These are phyloP conservation scores for Phymanthus crucifer DNA, from an alignment of 92 coral and sea anemone genomes.

Conservation along the genomic window DNA sequence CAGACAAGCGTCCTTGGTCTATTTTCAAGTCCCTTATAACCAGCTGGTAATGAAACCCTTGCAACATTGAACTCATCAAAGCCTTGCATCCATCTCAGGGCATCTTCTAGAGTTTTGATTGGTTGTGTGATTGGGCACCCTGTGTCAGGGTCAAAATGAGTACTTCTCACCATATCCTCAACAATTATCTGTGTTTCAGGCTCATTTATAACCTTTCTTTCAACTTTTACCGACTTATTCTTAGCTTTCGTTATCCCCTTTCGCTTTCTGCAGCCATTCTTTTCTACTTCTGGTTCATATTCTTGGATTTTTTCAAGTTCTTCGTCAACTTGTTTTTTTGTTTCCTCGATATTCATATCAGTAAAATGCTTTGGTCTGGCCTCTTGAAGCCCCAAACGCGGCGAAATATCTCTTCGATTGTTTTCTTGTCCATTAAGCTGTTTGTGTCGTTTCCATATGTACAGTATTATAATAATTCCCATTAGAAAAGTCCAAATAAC, in stretches of 20 bases:
- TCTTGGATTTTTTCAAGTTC: neutral
- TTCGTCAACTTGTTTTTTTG: neutral
- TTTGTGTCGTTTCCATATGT: constrained; percentile 71
- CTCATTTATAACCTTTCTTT: constrained; percentile 40
- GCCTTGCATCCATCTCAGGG: constrained; percentile 81
- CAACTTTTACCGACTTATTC: constrained; percentile 16
- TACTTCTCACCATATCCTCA: constrained; percentile 3
- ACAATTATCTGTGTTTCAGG: constrained; percentile 9
- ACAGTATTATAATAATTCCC: constrained; percentile 50
- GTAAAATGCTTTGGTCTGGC: constrained; percentile 63
- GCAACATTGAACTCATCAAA: constrained; percentile 88
- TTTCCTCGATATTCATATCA: constrained; percentile 16
- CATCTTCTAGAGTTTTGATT: constrained; percentile 73
- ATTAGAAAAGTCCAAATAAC: constrained; percentile 63
- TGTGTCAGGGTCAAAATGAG: constrained; percentile 58
- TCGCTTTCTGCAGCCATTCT: constrained; percentile 25
- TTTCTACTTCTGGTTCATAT: neutral
- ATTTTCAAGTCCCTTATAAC: constrained; percentile 46
- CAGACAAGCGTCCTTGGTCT: constrained; percentile 89
- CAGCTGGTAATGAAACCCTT: constrained; percentile 41
- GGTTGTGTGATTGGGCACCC: constrained; percentile 81
- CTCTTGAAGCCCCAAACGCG: constrained; percentile 33
- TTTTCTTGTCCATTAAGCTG: constrained; percentile 12
- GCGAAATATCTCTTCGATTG: neutral
- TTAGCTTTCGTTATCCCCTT: constrained; percentile 19